Evolutionary conservation across 2,888 invertebrate species (phyloP).

Genomic region (Cylindroiulus punctatus): DNA sequence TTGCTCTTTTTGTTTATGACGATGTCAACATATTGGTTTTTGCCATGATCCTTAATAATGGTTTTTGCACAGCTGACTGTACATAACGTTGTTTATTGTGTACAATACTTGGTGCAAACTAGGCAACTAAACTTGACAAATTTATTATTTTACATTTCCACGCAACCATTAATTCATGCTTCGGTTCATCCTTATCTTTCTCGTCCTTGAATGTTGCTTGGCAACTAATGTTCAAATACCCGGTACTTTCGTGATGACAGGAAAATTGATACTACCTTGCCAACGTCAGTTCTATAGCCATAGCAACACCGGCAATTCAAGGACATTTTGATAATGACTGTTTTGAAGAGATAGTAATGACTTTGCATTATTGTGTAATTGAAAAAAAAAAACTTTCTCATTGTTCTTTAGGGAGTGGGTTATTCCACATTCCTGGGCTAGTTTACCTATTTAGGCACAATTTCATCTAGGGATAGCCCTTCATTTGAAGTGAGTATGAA

Average conservation of each 20-base stretch:
- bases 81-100: no score
- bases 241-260: neutral
- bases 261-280: neutral
- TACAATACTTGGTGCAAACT: no score
- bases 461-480: conserved; percentile 50
- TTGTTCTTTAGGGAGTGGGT: conserved; percentile 50
- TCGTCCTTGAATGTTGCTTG: conserved; percentile 1
- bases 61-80: no score
- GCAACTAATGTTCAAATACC: neutral
- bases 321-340: neutral
- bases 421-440: conserved; percentile 51
- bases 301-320: neutral
- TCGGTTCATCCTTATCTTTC: no score
- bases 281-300: neutral
- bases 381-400: neutral
- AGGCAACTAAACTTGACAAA: no score
- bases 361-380: neutral
- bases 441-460: conserved; percentile 49
- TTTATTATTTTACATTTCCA: no score
- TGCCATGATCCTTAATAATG: no score
- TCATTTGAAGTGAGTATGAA: conserved; percentile 48
- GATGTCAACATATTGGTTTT: no score
- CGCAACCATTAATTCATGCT: neutral
- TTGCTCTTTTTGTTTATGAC: no score
- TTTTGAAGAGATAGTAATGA: neutral